Evolutionary conservation across 2,888 invertebrate genomes (phyloP).

Genomic region (Microplitis deprimator): DNA sequence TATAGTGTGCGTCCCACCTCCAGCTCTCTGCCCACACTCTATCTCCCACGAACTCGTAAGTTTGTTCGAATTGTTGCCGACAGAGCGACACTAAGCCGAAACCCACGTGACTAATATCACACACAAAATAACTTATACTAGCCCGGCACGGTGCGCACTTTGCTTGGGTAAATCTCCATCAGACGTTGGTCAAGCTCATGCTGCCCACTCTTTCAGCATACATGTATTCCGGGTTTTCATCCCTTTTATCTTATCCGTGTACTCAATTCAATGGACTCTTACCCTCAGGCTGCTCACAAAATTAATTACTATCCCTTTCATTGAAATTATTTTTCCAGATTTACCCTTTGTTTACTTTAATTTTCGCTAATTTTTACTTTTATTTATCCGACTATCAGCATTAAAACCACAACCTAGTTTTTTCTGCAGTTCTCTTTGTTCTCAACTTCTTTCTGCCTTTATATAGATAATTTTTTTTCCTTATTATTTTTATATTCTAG

Average conservation of each 20-base stretch:
- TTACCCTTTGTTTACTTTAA: slow-evolving; percentile 21
- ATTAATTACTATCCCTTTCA: slow-evolving; percentile 23
- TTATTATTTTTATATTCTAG: slow-evolving; percentile 1
- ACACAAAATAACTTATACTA: neutral
- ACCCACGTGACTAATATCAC: neutral
- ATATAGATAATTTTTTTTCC: neutral
- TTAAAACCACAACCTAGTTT: neutral
- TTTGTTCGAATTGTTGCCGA: neutral
- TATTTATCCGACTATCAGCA: neutral
- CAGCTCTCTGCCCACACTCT: neutral
- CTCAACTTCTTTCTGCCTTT: neutral
- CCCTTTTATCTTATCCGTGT: slow-evolving; percentile 21
- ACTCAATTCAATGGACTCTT: slow-evolving; percentile 10
- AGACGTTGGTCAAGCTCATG: slow-evolving; percentile 9
- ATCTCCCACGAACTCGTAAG: neutral
- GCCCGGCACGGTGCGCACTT: neutral
- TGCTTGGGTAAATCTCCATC: neutral
- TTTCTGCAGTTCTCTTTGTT: neutral
- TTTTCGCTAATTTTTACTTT: slow-evolving; percentile 8
- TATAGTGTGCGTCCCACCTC: neutral
- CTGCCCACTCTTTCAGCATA: neutral
- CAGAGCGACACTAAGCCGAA: neutral
- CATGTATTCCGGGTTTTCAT: neutral
- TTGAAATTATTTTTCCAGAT: slow-evolving; percentile 26
- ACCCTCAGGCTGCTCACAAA: slow-evolving; percentile 23